These are phyloP conservation scores for Oreohelix idahoensis DNA, from an alignment of 1,140 invertebrate species.

Conservation along the genomic window DNA sequence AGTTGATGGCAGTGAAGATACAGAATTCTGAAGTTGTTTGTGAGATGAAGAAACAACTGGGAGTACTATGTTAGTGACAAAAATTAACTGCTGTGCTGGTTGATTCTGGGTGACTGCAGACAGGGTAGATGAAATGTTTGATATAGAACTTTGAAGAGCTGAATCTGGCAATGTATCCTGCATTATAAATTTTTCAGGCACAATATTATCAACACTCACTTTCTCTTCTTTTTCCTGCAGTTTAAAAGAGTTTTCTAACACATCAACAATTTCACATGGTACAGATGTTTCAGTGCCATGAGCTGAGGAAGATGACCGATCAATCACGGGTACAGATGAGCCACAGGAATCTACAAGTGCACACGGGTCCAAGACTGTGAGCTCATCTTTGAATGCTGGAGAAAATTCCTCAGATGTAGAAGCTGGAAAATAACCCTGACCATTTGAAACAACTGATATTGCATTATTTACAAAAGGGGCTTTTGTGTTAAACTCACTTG, in stretches of 20 bases:
- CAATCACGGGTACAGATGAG: background rate
- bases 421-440: background rate
- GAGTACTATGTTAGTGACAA: constrained; percentile 33
- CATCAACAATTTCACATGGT: background rate
- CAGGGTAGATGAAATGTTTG: background rate
- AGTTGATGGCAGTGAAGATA: background rate
- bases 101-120: background rate
- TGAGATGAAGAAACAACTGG: constrained; percentile 17
- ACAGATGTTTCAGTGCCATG: background rate
- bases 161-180: background rate
- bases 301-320: background rate
- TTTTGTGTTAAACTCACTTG: too few relatives aligned
- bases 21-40: background rate
- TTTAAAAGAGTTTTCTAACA: background rate
- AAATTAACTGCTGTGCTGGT: constrained; percentile 18
- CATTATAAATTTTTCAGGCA: background rate
- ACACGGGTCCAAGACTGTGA: background rate
- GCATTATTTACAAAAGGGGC: background rate
- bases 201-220: background rate
- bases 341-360: background rate
- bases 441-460: background rate
- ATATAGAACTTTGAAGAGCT: background rate
- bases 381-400: background rate
- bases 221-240: background rate
- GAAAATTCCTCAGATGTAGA: background rate